Evolutionary conservation across 2,888 invertebrate species (phyloP), one percentile per base, ranked within the genome.

Genomic region (Spicauda simplicius): DNA sequence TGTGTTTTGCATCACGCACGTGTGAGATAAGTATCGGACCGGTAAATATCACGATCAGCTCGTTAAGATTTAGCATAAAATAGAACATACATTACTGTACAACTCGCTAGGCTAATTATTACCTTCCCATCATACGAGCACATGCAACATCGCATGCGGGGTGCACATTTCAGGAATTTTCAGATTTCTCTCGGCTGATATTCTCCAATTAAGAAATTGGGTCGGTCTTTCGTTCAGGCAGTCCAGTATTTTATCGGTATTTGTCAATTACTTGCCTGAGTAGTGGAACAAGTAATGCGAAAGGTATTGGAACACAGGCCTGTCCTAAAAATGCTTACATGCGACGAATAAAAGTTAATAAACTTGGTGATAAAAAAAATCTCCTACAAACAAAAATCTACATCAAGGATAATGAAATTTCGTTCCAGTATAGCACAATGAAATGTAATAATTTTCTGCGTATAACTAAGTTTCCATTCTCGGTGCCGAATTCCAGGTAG

Each of bases 101-200:
- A 48, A 25, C 64, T 33, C 33, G 37, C 33, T 18, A 33, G 18
- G 8, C 58, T 64, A 58, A 64, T 64, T 58, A 58, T 58, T 14
- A 64, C 53, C 58, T 53, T 64, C 37, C 58, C 53, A 37, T 64
- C 48, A 64, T 53, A 41, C n/a, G 4, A 20, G 37, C 8, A 41
- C 58, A 65, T 58, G 64, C 58, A 52, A 64, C n/a, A 64, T 64
- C 57, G 64, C 57, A 64, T 64, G 64, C 16, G 20, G 52, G 19
- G 12, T 58, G 53, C 10, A 45, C 59, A 59, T 65, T 54, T 59
- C 25, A 48, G 16, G 18, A 25, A 54, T 33, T 20, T 59, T 16
- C 12, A 65, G 53, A 65, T 65, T 59, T 65, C 65, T 65, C 65
- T 48, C 45, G 8, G 33, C 19, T 57, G 57, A 57, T 52, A 57